Evolutionary conservation across 2,888 invertebrate species (phyloP).

Genomic region (Archips xylosteana): DNA sequence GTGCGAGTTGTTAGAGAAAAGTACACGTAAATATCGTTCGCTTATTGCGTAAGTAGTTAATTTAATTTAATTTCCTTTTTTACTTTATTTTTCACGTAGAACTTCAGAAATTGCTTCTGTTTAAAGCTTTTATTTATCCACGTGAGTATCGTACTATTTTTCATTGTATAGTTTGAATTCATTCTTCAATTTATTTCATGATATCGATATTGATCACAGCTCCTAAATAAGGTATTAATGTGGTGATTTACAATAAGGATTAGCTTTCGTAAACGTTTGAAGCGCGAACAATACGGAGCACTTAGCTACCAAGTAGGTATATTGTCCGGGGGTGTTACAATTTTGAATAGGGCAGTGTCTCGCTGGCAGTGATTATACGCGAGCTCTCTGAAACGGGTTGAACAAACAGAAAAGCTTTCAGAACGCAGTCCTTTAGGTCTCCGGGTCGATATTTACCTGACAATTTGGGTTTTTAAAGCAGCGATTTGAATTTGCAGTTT

Average conservation of each 20-base stretch:
- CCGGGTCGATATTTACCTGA: slow-evolving; percentile 41
- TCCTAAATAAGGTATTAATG: slow-evolving; percentile 10
- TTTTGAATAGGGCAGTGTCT: slow-evolving; percentile 59
- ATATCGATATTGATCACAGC: not conserved
- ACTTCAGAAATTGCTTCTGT: not conserved
- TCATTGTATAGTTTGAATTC: not conserved
- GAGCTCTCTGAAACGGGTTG: slow-evolving; percentile 57
- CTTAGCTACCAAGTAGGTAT: slow-evolving; percentile 44
- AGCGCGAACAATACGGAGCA: slow-evolving; percentile 32
- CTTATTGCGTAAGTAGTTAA: slow-evolving; percentile 77
- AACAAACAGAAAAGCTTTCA: slow-evolving; percentile 67
- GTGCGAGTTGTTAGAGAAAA: slow-evolving; percentile 76
- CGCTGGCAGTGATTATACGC: slow-evolving; percentile 60
- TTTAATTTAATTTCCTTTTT: slow-evolving; percentile 62
- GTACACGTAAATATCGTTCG: slow-evolving; percentile 69
- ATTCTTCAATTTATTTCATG: not conserved
- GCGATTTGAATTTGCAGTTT: slow-evolving; percentile 6
- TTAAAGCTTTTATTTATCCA: not conserved
- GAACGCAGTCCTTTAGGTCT: slow-evolving; percentile 49
- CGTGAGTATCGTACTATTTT: too few relatives aligned
- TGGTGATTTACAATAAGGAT: slow-evolving; percentile 9
- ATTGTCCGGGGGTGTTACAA: slow-evolving; percentile 55
- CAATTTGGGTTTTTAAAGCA: slow-evolving; percentile 26
- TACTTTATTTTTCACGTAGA: slow-evolving; percentile 21
- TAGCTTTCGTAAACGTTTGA: slow-evolving; percentile 30